Conservation (phyloP, 2,797 vertebrate genomes). For the Neosilurus mollespiculum region DNA sequence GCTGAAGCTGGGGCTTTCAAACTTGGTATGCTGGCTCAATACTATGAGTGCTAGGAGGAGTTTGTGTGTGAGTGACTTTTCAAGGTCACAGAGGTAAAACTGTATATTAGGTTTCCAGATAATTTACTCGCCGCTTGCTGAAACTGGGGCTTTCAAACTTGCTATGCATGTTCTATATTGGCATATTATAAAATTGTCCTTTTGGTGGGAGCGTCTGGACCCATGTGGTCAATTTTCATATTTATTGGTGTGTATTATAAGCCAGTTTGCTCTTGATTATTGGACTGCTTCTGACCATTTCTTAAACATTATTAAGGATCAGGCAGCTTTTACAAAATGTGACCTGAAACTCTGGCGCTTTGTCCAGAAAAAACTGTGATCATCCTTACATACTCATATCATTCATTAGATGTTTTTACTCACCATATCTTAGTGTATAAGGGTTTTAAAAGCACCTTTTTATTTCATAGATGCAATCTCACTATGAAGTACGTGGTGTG, state of each 20-base stretch:
- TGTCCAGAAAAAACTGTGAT: not conserved
- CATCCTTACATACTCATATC: not conserved
- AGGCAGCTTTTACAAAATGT: not conserved
- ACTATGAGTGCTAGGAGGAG: too few relatives aligned
- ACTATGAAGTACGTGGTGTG: conserved; percentile 23
- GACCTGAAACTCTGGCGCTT: not conserved
- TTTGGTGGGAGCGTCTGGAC: too few relatives aligned
- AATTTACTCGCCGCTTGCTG: too few relatives aligned
- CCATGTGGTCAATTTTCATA: not conserved
- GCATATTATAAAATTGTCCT: too few relatives aligned
- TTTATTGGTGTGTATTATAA: not conserved
- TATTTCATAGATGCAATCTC: conserved; percentile 35
- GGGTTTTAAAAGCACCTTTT: conserved; percentile 22
- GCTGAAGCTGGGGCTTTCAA: too few relatives aligned
- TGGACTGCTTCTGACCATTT: not conserved
- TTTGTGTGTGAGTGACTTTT: too few relatives aligned
- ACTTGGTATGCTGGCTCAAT: too few relatives aligned
- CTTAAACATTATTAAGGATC: not conserved
- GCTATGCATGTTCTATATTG: too few relatives aligned
- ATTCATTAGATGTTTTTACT: not conserved
- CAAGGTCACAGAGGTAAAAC: too few relatives aligned
- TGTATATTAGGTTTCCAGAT: too few relatives aligned
- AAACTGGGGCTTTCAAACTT: too few relatives aligned
- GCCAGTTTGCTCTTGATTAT: not conserved
- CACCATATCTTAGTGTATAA: not conserved